Evolutionary conservation across 2,888 invertebrate genomes (phyloP), one percentile per base, ranked within the genome.

Genomic region (Cheilosia grossa): DNA sequence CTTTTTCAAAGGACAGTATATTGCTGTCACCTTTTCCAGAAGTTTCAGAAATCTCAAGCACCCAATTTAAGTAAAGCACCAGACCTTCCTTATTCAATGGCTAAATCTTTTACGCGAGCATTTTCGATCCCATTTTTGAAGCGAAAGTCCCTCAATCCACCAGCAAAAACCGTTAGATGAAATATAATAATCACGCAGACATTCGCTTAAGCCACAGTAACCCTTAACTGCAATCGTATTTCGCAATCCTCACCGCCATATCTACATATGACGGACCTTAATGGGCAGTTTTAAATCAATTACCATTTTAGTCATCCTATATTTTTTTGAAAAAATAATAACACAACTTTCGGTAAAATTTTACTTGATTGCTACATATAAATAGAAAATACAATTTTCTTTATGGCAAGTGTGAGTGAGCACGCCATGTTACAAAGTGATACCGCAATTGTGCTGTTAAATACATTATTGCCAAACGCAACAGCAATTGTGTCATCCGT

Each of bases 401-500:
- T 70, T 77, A 75, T 82, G 64, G 64, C 47, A 47, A 21, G 19
- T 61, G 54, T 13, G 19, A 61, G 51, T 59, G 13, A 30, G 59
- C 61, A 74, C 30, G 30, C 33, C 19, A 42, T 64, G 61, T 19
- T 21, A n/a, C 13, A 74, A 63, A 61, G 74, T 53, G 17, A 33
- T 27, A 47, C 82, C 78, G 24, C 72, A 82, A 78, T 30, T 59
- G 61, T 67, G 78, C 19, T 78, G 82, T 82, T 66, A 78, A 73
- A 67, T 67, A 53, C 66, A 72, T 73, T 82, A 73, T 78, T 82
- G 82, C 78, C 82, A 82, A 82, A 78, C 54, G 72, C 72, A 82
- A 61, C 66, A 54, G 56, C 66, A 78, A 78, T 73, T 78, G 78
- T 82, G 72, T 73, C 61, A 73, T 73, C 47, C 56, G 61, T 63